A percentile compares a stretch with the other conserved stretches of the same genome.
phyloP scores from a whole-genome alignment of 2,113 vertebrate species.

The Urocolius indicus region DNA sequence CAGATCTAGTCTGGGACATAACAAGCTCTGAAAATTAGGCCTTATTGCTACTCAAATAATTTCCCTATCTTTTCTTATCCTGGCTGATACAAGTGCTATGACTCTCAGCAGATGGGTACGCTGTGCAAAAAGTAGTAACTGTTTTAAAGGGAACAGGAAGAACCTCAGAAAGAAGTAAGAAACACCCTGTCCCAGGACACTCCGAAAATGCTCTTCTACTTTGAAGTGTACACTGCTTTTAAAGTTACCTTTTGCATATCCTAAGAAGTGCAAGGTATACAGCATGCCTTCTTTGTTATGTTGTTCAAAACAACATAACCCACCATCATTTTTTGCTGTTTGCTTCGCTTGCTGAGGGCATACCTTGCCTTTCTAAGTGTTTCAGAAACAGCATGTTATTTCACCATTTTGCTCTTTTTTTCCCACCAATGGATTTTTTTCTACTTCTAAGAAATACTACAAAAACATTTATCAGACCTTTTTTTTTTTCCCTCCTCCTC shows the following conservation, averaged over 20 bases:
- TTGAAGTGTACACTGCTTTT: not conserved
- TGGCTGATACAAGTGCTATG: not conserved
- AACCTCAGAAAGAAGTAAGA: not conserved
- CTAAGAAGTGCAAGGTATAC: not conserved
- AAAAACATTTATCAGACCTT: not conserved
- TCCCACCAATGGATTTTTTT: not conserved
- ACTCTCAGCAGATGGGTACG: not conserved
- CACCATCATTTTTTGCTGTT: not conserved
- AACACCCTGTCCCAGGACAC: not conserved
- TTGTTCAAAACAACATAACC: not conserved
- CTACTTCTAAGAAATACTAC: not conserved
- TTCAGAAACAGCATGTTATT: not conserved
- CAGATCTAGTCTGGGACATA: not conserved
- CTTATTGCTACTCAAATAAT: not conserved
- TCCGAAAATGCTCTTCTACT: not conserved
- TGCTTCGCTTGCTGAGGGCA: not conserved
- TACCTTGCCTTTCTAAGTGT: not conserved
- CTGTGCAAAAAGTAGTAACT: not conserved
- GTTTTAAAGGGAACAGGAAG: not conserved
- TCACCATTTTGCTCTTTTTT: not conserved
- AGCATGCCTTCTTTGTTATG: not conserved
- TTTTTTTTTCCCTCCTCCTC: not conserved
- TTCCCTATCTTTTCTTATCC: not conserved
- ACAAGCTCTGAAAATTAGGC: not conserved
- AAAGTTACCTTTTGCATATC: not conserved